A percentile compares a stretch with the other conserved stretches of the same genome.
Evolutionary conservation across 37 sponge, comb jelly and placozoan species (phyloP).

Genomic region (Ianthella basta): DNA sequence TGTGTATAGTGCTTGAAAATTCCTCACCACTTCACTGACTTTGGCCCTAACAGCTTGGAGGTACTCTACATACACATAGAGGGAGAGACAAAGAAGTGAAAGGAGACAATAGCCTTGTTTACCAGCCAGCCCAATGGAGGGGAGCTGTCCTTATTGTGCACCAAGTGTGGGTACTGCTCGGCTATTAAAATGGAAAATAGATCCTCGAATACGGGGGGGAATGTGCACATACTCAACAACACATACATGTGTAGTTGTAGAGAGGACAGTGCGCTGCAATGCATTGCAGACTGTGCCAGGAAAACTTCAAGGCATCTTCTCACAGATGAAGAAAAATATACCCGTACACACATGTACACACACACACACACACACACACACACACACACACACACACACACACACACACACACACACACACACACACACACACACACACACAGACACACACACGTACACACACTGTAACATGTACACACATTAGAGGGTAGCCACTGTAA

Average conservation of each 20-base stretch:
- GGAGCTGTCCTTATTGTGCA: too few relatives aligned
- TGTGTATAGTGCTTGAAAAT: not conserved
- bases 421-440: slow-evolving; percentile 38
- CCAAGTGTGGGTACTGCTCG: too few relatives aligned
- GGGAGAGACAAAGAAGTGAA: not conserved
- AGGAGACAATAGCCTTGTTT: not conserved
- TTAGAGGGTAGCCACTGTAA: too few relatives aligned
- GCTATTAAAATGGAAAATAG: too few relatives aligned
- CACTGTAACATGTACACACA: slow-evolving; percentile 24
- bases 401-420: slow-evolving; percentile 14
- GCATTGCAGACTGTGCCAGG: too few relatives aligned
- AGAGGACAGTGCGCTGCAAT: too few relatives aligned
- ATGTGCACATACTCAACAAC: too few relatives aligned
- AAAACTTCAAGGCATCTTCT: not conserved
- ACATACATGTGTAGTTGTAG: too few relatives aligned
- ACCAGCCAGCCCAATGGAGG: not conserved
- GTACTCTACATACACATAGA: slow-evolving; percentile 49
- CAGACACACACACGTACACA: slow-evolving; percentile 23
- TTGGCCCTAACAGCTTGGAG: slow-evolving; percentile 79
- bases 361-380: slow-evolving; percentile 37
- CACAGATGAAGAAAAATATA: not conserved
- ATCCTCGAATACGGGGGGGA: too few relatives aligned
- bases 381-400: slow-evolving; percentile 31
- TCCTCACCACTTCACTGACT: slow-evolving; percentile 77
- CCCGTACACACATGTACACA: slow-evolving; percentile 27